Conservation (phyloP, 2,797 vertebrate species). For the Sebastes matsubarae region DNA sequence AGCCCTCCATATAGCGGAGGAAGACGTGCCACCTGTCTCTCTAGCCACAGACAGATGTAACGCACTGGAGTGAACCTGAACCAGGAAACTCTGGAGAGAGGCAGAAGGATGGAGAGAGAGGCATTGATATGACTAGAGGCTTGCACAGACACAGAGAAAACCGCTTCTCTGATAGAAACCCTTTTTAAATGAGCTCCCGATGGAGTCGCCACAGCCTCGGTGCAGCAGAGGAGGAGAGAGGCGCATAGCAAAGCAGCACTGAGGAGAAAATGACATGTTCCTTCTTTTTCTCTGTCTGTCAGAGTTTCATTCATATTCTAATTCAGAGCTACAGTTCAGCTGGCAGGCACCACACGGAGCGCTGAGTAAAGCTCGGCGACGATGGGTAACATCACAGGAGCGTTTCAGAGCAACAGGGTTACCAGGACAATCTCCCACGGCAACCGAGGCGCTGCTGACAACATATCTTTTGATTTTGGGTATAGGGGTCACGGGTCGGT, state of each 20-base stretch:
- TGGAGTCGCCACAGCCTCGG: conserved; percentile 39
- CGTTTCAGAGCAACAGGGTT: conserved; percentile 41
- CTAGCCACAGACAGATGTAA: conserved; percentile 53
- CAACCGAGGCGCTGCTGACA: conserved; percentile 27
- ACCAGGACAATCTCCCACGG: conserved; percentile 33
- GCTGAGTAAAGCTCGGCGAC: conserved; percentile 20
- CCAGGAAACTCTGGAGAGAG: neutral
- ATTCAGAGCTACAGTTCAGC: conserved; percentile 47
- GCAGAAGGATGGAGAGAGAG: conserved; percentile 14
- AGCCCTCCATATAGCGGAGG: conserved; percentile 35
- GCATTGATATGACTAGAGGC: conserved; percentile 32
- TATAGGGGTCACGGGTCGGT: conserved; percentile 7
- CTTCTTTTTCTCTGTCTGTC: conserved; percentile 42
- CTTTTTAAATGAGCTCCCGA: conserved; percentile 63
- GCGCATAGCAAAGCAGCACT: conserved; percentile 4
- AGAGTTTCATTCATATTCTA: conserved; percentile 62
- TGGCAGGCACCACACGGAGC: conserved; percentile 33
- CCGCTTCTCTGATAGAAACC: conserved; percentile 31
- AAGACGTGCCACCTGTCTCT: conserved; percentile 62
- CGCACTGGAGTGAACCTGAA: neutral
- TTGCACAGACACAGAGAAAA: conserved; percentile 29
- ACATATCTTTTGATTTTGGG: neutral
- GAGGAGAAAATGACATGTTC: conserved; percentile 44
- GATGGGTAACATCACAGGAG: conserved; percentile 37
- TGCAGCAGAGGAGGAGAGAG: conserved; percentile 21